These are phyloP conservation scores for Liasis olivaceus DNA, from an alignment of 2,797 vertebrate species.

Conservation along the genomic window DNA sequence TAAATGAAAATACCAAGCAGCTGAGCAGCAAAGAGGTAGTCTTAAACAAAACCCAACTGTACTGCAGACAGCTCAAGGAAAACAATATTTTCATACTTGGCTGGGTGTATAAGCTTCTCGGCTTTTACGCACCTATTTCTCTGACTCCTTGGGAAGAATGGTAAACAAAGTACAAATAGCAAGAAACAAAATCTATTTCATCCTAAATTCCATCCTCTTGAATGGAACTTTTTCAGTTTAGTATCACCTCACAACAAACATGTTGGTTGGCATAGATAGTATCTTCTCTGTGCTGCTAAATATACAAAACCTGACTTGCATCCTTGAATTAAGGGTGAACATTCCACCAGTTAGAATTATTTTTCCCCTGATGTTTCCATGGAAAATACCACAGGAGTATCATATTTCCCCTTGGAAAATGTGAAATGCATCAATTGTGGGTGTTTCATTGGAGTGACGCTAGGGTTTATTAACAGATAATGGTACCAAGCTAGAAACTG, in stretches of 20 bases:
- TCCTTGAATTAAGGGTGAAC: constrained; percentile 44
- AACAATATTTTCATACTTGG: constrained; percentile 1
- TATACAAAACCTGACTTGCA: constrained; percentile 41
- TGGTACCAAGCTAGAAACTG: neutral
- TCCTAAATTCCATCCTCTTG: constrained; percentile 36
- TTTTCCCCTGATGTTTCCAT: constrained; percentile 48
- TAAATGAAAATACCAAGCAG: neutral
- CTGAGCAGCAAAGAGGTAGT: neutral
- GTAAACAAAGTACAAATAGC: constrained; percentile 53
- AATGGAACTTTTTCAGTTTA: constrained; percentile 35
- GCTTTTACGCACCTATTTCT: constrained; percentile 31
- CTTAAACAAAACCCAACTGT: neutral
- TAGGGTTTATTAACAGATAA: constrained; percentile 29
- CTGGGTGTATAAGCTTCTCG: constrained; percentile 39
- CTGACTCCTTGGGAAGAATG: constrained; percentile 44
- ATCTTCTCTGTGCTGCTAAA: constrained; percentile 45
- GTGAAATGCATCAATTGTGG: neutral
- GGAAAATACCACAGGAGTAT: constrained; percentile 52
- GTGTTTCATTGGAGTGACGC: neutral
- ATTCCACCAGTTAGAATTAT: constrained; percentile 47
- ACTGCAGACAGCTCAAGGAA: constrained; percentile 26
- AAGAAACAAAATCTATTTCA: constrained; percentile 45
- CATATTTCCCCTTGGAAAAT: constrained; percentile 44
- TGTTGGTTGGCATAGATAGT: constrained; percentile 46
- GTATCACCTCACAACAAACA: neutral